Conservation (phyloP, 1,140 invertebrate genomes). For the Propsilocerus akamusi region DNA sequence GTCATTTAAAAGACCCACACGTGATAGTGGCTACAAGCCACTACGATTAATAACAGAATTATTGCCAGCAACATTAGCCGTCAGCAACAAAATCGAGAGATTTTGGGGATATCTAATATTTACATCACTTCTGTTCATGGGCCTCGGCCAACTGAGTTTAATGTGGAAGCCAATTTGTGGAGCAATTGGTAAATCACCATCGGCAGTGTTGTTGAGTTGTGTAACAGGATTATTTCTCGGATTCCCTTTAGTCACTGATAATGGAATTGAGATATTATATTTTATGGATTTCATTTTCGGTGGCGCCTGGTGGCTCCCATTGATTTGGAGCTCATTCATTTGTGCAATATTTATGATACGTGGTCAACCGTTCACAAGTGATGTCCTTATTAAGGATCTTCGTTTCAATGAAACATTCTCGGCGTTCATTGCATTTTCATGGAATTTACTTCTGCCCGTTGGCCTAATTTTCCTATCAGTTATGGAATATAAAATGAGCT, state of each 20-base stretch:
- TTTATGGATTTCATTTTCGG: constrained; percentile 67
- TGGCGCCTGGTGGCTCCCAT: constrained; percentile 70
- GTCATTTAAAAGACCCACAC: constrained; percentile 19
- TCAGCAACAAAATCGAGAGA: constrained; percentile 40
- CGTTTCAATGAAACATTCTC: constrained; percentile 32
- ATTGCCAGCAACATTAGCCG: constrained; percentile 60
- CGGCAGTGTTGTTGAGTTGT: constrained; percentile 71
- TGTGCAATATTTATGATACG: constrained; percentile 64
- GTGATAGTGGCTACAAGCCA: constrained; percentile 54
- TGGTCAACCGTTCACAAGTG: constrained; percentile 65
- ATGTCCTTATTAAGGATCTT: constrained; percentile 55
- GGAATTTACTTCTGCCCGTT: constrained; percentile 71
- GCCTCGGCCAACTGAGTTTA: constrained; percentile 56
- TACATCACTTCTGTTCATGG: constrained; percentile 66
- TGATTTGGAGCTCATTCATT: constrained; percentile 56
- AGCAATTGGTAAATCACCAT: constrained; percentile 64
- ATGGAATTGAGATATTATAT: constrained; percentile 68
- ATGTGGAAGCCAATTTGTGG: constrained; percentile 37
- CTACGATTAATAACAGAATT: constrained; percentile 67
- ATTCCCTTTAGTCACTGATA: constrained; percentile 71
- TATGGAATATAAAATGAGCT: constrained; percentile 19
- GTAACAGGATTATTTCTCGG: constrained; percentile 67
- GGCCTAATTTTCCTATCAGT: constrained; percentile 41
- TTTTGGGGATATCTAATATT: constrained; percentile 80
- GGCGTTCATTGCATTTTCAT: constrained; percentile 63